These are phyloP conservation scores for Schizopygopsis pylzovi DNA, from an alignment of 2,797 vertebrate species.

Conservation along the genomic window DNA sequence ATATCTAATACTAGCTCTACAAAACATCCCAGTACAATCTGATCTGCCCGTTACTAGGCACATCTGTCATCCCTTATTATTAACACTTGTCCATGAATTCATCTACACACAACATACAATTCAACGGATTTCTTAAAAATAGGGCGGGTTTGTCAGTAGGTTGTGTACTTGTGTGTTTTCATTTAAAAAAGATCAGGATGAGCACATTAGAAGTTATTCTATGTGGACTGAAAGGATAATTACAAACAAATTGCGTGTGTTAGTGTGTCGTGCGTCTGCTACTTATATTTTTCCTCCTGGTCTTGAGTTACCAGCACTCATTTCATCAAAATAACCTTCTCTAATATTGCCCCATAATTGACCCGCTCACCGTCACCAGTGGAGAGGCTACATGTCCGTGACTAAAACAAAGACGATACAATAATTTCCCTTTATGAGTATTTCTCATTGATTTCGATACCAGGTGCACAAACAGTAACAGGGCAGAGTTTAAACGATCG, in stretches of 20 bases:
- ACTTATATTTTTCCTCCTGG: background rate
- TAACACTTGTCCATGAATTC: background rate
- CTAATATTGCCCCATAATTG: background rate
- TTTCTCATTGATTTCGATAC: background rate
- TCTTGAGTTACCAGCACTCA: constrained; percentile 37
- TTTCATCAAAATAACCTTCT: constrained; percentile 1
- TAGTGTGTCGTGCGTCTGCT: background rate
- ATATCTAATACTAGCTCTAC: constrained; percentile 3
- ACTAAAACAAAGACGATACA: constrained; percentile 7
- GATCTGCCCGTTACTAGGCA: constrained; percentile 19
- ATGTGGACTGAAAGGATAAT: background rate
- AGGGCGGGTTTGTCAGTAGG: background rate
- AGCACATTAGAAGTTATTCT: background rate
- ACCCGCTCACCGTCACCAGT: background rate
- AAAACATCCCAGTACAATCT: constrained; percentile 1
- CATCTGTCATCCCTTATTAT: constrained; percentile 31
- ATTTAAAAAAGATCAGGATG: background rate
- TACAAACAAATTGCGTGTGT: background rate
- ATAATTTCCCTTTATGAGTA: constrained; percentile 26
- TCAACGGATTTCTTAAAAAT: background rate
- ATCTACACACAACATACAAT: background rate
- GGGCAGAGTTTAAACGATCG: background rate
- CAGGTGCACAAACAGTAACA: constrained; percentile 2
- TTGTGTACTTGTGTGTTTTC: background rate
- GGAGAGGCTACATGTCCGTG: constrained; percentile 4